phyloP scores from a whole-genome alignment of 2,797 vertebrate species.

The Eulemur rubriventer region DNA sequence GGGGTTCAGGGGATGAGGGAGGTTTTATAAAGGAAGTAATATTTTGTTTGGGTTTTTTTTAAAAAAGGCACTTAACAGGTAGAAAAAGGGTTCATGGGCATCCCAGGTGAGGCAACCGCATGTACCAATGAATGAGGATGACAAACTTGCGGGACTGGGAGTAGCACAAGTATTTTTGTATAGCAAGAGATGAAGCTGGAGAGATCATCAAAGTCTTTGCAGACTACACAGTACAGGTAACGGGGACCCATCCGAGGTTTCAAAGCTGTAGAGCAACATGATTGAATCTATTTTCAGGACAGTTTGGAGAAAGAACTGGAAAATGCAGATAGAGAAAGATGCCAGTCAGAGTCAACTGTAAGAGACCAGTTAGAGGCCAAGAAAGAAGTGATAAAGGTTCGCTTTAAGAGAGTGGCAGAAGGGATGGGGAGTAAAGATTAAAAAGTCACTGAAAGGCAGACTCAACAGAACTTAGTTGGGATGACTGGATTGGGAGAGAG shows the following conservation, averaged over 20 bases:
- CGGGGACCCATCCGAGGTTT: not conserved
- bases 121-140: not conserved
- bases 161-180: not conserved
- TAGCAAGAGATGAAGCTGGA: not conserved
- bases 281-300: not conserved
- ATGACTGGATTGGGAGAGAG: not conserved
- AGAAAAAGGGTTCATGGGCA: not conserved
- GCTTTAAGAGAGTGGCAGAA: not conserved
- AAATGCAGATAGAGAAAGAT: not conserved
- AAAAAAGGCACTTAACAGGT: not conserved
- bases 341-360: not conserved
- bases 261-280: not conserved
- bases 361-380: not conserved
- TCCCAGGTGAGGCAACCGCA: not conserved
- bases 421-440: not conserved
- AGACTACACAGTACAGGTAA: not conserved
- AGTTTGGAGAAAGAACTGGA: not conserved
- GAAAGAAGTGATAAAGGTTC: not conserved
- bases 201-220: not conserved
- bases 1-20: not conserved
- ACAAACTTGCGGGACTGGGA: not conserved
- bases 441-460: not conserved
- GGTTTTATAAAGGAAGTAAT: not conserved
- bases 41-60: not conserved
- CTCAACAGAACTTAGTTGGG: not conserved